Evolutionary conservation across 2,113 vertebrate species (phyloP).

Genomic region (Trematomus loennbergii): DNA sequence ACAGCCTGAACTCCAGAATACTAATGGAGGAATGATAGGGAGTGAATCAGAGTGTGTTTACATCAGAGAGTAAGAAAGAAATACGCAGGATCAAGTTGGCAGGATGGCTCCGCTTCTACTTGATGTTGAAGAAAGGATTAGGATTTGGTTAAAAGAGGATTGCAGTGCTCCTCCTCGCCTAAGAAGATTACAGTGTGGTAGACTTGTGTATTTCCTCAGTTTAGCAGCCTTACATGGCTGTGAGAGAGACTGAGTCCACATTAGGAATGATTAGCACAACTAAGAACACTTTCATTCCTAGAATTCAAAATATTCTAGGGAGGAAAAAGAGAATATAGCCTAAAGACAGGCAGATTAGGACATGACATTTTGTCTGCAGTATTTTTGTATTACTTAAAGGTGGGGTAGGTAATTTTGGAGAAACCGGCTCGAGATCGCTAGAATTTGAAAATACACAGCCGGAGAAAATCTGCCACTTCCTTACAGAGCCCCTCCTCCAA

Average conservation of each 20-base stretch:
- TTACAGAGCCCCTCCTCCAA: too few relatives aligned
- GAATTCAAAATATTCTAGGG: slow-evolving; percentile 1
- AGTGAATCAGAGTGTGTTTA: slow-evolving; percentile 40
- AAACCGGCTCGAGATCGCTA: too few relatives aligned
- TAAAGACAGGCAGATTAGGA: background rate
- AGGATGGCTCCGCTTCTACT: slow-evolving; percentile 10
- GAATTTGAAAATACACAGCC: too few relatives aligned
- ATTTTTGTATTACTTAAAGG: background rate
- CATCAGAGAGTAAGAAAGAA: background rate
- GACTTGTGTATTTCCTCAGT: slow-evolving; percentile 34
- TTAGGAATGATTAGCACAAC: background rate
- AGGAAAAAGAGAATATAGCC: background rate
- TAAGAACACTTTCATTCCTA: background rate
- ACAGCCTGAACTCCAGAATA: slow-evolving; percentile 24
- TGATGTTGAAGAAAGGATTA: slow-evolving; percentile 54
- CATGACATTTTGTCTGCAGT: too few relatives aligned
- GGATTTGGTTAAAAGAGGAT: slow-evolving; percentile 62
- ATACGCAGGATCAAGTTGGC: slow-evolving; percentile 21
- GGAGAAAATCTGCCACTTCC: too few relatives aligned
- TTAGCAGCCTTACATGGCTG: slow-evolving; percentile 20
- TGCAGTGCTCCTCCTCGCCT: slow-evolving; percentile 38
- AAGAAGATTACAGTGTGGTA: slow-evolving; percentile 46
- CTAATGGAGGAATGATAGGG: slow-evolving; percentile 50
- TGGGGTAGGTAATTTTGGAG: too few relatives aligned
- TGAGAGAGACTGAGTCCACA: background rate